A percentile compares a stretch with the other conserved stretches of the same genome.
Conservation (phyloP, 37 sponge, comb jelly and placozoan species). For the Theonella swinhoei region DNA sequence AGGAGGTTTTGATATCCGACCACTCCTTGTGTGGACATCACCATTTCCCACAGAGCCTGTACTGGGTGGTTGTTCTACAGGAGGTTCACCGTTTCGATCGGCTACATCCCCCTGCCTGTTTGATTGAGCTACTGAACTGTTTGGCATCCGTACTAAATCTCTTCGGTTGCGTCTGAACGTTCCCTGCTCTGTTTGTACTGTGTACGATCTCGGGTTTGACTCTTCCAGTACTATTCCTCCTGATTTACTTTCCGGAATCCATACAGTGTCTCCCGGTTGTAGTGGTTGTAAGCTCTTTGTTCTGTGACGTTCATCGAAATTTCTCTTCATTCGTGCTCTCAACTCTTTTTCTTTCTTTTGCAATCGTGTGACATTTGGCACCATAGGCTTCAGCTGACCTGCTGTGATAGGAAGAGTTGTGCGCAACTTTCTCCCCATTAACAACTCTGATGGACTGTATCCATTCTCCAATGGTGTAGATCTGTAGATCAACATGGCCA, state of each 20-base stretch:
- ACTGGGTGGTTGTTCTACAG: no score
- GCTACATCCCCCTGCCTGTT: no score
- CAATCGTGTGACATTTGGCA: not conserved
- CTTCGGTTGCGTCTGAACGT: slow-evolving; percentile 12
- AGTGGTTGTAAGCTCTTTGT: not conserved
- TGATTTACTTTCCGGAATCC: slow-evolving; percentile 19
- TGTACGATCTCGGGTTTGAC: slow-evolving; percentile 14
- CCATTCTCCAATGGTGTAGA: slow-evolving; percentile 48
- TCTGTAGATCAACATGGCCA: slow-evolving; percentile 51
- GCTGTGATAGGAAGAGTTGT: slow-evolving; percentile 19
- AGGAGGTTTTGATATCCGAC: no score
- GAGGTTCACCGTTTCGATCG: no score
- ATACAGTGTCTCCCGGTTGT: slow-evolving; percentile 32
- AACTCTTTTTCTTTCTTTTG: not conserved
- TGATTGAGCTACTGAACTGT: no score
- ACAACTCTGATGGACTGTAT: slow-evolving; percentile 57
- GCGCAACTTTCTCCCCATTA: slow-evolving; percentile 49
- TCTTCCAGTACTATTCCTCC: slow-evolving; percentile 8
- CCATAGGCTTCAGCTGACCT: not conserved
- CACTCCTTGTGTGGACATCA: no score
- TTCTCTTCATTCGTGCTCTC: slow-evolving; percentile 15
- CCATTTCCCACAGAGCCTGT: no score
- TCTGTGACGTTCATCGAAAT: slow-evolving; percentile 22
- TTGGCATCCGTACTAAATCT: no score
- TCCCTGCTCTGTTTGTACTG: not conserved